Evolutionary conservation across 2,888 invertebrate genomes (phyloP), one percentile per base, ranked within the genome.

Genomic region (Eledona agricola): DNA sequence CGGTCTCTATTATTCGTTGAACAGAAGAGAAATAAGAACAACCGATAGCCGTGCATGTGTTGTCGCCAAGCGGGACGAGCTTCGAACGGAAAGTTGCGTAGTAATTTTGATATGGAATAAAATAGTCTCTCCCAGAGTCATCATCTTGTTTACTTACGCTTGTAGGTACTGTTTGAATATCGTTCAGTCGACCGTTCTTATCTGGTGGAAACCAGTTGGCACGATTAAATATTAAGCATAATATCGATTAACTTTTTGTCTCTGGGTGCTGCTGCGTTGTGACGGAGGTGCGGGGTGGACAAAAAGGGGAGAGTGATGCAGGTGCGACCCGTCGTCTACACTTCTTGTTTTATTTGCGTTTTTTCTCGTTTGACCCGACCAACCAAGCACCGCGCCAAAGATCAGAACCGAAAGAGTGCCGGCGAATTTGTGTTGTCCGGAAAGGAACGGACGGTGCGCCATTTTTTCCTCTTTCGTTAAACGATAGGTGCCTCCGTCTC

Each of bases 401-500:
- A n/a, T n/a, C n/a, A n/a, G n/a, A n/a, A n/a, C n/a, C n/a, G n/a
- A n/a, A n/a, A n/a, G n/a, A n/a, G n/a, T n/a, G n/a, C n/a, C n/a
- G n/a, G n/a, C n/a, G n/a, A n/a, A n/a, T n/a, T n/a, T n/a, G n/a
- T n/a, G n/a, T n/a, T 4, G 20, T 34, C 45, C 45, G 45, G 45
- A 45, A 42, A 47, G n/a, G n/a, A n/a, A 28, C 47, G 43, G 43
- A 43, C 43, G 31, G 40, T 43, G 29, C 43, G 47, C 47, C 47
- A 47, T 47, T 23, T 46, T 52, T 37, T 55, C 52, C 49, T 16
- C 34, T 34, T 34, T 40, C 34, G 17, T 28, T 16, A n/a, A n/a
- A n/a, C n/a, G n/a, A n/a, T n/a, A n/a, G 10, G 16, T 12, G n/a
- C 20, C 23, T 26, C 26, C 32, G 45, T 57, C 54, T 57, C 55